A percentile compares a stretch with the other conserved stretches of the same genome.
Evolutionary conservation across 2,888 invertebrate genomes (phyloP).

Genomic region (Chrysina gloriosa): DNA sequence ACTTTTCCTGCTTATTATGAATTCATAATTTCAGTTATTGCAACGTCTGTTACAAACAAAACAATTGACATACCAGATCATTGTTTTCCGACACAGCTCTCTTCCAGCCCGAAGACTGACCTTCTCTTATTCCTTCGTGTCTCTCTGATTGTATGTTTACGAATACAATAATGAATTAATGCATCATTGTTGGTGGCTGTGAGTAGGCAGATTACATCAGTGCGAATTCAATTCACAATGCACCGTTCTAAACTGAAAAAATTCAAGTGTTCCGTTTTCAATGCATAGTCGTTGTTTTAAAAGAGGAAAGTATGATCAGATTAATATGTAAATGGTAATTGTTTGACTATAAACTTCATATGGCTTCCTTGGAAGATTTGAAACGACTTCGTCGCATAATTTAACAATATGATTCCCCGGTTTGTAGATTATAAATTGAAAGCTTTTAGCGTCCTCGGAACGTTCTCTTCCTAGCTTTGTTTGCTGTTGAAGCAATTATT

Average conservation of each 20-base stretch:
- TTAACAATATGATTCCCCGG: no score
- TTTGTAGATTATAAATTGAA: no score
- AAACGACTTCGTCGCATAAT: no score
- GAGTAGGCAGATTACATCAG: constrained; percentile 10
- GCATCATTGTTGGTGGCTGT: neutral
- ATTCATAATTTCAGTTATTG: no score
- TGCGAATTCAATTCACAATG: constrained; percentile 2
- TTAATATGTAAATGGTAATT: neutral
- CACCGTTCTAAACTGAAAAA: constrained; percentile 5
- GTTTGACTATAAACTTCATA: no score
- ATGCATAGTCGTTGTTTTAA: neutral
- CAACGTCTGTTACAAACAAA: no score
- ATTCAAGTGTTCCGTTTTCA: neutral
- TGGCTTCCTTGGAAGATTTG: neutral
- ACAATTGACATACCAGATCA: no score
- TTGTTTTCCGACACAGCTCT: no score
- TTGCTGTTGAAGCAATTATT: no score
- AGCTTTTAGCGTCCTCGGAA: no score
- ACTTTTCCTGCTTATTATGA: no score
- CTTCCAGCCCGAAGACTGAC: neutral
- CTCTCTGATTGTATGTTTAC: neutral
- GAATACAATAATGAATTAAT: constrained; percentile 2
- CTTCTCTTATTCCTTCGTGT: neutral
- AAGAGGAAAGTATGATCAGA: neutral
- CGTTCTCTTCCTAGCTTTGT: no score